phyloP scores from a whole-genome alignment of 1,140 invertebrate genomes.

The Venturia canescens region DNA sequence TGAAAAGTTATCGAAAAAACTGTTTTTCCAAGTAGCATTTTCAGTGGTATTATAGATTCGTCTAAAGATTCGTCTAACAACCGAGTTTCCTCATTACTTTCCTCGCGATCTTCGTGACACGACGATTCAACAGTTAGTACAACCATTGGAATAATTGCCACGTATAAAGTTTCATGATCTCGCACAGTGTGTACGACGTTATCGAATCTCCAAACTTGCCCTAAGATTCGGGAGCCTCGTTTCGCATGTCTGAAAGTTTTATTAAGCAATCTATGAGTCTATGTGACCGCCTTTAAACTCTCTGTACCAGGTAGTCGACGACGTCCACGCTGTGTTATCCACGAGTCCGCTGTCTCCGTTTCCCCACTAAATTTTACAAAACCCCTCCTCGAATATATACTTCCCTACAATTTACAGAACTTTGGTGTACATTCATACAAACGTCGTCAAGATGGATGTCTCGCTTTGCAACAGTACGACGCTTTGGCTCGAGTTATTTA shows the following conservation, averaged over 20 bases:
- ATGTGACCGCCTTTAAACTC: conserved; percentile 3
- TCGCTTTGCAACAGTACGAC: background rate
- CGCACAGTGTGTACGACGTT: background rate
- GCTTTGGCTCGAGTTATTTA: conserved; percentile 17
- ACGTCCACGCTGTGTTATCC: conserved; percentile 4
- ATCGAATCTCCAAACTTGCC: background rate
- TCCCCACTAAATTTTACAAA: background rate
- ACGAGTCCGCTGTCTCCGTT: background rate
- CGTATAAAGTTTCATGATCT: conserved; percentile 4
- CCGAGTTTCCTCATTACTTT: no score
- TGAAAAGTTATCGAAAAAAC: no score
- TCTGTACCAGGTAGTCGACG: background rate
- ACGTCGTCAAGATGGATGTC: background rate
- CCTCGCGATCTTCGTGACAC: no score
- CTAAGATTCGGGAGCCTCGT: conserved; percentile 14
- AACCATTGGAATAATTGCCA: background rate
- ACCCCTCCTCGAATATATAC: background rate
- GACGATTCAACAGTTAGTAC: no score
- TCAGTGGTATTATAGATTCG: no score
- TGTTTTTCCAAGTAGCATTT: no score
- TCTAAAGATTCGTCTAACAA: no score
- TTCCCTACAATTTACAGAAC: background rate
- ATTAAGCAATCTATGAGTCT: conserved; percentile 55
- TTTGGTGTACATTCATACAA: background rate
- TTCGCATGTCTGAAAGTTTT: conserved; percentile 56